Conservation (phyloP, 2,888 invertebrate species). For the Pterobdella sp. region DNA sequence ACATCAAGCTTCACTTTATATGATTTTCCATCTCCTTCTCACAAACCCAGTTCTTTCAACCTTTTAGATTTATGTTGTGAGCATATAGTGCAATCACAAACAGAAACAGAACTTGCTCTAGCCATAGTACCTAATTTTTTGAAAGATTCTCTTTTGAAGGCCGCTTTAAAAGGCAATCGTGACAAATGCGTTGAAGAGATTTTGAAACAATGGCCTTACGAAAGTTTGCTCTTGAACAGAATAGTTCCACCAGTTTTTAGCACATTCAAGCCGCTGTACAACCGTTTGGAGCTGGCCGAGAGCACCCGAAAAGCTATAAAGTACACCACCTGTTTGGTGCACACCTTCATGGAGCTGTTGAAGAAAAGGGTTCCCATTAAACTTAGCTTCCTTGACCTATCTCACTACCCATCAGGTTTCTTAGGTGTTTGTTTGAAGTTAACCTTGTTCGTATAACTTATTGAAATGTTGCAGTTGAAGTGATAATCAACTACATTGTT, state of each 20-base stretch:
- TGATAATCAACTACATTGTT: slow-evolving; percentile 46
- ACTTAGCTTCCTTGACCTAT: slow-evolving; percentile 44
- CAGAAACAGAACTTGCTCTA: slow-evolving; percentile 39
- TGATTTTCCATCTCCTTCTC: slow-evolving; percentile 16
- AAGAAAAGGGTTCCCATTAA: slow-evolving; percentile 42
- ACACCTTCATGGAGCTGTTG: slow-evolving; percentile 45
- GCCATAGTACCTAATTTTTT: slow-evolving; percentile 41
- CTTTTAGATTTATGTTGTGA: slow-evolving; percentile 42
- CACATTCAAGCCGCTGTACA: slow-evolving; percentile 41
- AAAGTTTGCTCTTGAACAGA: slow-evolving; percentile 41
- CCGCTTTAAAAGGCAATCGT: slow-evolving; percentile 42
- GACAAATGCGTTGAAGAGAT: slow-evolving; percentile 45
- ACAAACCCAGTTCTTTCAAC: slow-evolving; percentile 34
- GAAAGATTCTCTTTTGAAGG: slow-evolving; percentile 42
- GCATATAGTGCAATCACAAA: slow-evolving; percentile 42
- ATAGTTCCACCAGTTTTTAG: slow-evolving; percentile 44
- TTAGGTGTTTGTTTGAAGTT: not conserved
- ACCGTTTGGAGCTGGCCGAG: slow-evolving; percentile 39
- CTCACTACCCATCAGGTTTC: slow-evolving; percentile 47
- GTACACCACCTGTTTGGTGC: slow-evolving; percentile 46
- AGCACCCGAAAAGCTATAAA: slow-evolving; percentile 43
- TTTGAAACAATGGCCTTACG: slow-evolving; percentile 43
- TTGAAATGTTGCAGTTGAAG: no score
- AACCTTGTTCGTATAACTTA: no score
- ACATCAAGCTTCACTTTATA: slow-evolving; percentile 25